These are phyloP conservation scores for Astatotilapia flaviijosephi DNA, from an alignment of 2,113 vertebrate species.

Conservation along the genomic window DNA sequence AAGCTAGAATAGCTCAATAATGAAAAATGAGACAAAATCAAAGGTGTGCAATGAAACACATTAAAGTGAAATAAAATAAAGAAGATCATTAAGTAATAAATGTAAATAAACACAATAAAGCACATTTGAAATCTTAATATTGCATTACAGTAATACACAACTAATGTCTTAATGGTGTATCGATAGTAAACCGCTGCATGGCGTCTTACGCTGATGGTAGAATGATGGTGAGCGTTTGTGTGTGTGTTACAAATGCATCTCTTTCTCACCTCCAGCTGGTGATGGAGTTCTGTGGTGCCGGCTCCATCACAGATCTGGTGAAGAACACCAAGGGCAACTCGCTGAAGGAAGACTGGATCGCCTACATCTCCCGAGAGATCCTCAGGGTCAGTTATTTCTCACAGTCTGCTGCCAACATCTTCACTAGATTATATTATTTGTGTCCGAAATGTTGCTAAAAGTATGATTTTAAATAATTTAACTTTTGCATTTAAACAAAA, in stretches of 20 bases:
- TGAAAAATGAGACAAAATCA: not conserved
- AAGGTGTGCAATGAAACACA: not conserved
- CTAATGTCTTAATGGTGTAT: not conserved
- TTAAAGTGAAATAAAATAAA: not conserved
- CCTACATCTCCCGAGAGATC: slow-evolving; percentile 97
- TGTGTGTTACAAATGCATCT: not conserved
- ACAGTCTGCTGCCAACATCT: not conserved
- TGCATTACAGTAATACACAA: not conserved
- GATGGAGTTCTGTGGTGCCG: slow-evolving; percentile 98
- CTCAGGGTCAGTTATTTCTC: slow-evolving; percentile 68
- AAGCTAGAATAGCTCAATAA: not conserved
- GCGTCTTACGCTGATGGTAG: not conserved
- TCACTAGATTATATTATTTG: not conserved
- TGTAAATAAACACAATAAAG: not conserved
- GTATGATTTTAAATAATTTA: not conserved
- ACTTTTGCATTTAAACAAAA: not conserved
- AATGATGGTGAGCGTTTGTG: not conserved
- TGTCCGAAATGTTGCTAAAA: not conserved
- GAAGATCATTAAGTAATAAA: not conserved
- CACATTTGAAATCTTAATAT: not conserved
- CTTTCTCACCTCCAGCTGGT: slow-evolving; percentile 78
- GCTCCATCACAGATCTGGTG: slow-evolving; percentile 97
- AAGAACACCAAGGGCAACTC: slow-evolving; percentile 98
- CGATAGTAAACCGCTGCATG: not conserved
- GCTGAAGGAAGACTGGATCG: slow-evolving; percentile 98